Percentiles rank a stretch among this genome's conserved stretches.
Conservation (phyloP, 2,113 vertebrate genomes). For the Recurvirostra avosetta region DNA sequence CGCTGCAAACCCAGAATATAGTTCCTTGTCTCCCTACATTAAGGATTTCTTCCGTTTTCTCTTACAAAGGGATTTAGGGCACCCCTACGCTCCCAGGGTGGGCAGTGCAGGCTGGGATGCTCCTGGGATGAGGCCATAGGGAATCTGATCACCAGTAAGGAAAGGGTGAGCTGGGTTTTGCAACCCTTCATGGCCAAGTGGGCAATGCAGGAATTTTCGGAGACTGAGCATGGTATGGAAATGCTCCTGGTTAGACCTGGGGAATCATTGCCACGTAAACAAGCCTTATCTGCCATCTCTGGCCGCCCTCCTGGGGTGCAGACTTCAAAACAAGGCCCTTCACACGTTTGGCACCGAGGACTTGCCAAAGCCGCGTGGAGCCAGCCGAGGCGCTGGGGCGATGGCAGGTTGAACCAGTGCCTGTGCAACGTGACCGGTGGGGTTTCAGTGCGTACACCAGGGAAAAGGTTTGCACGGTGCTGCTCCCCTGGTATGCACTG, state of each 20-base stretch:
- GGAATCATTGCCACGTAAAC: background rate
- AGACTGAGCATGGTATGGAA: background rate
- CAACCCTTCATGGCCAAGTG: background rate
- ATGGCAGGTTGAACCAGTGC: background rate
- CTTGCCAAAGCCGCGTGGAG: accelerated
- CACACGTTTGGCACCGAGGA: background rate
- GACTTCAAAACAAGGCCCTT: background rate
- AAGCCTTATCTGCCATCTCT: background rate
- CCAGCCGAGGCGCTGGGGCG: accelerated
- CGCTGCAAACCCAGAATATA: accelerated
- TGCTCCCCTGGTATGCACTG: background rate
- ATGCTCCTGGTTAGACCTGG: background rate
- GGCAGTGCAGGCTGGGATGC: background rate
- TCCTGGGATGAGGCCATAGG: background rate
- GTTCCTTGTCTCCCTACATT: accelerated
- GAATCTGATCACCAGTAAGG: background rate
- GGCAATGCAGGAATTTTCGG: background rate
- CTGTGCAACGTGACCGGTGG: background rate
- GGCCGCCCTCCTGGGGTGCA: background rate
- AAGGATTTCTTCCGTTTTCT: background rate
- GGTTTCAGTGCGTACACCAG: background rate
- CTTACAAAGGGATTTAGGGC: background rate
- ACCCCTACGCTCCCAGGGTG: accelerated
- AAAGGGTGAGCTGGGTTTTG: background rate
- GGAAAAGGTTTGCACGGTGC: background rate